phyloP scores from a whole-genome alignment of 2,888 invertebrate species.

The Nymphalis urticae region DNA sequence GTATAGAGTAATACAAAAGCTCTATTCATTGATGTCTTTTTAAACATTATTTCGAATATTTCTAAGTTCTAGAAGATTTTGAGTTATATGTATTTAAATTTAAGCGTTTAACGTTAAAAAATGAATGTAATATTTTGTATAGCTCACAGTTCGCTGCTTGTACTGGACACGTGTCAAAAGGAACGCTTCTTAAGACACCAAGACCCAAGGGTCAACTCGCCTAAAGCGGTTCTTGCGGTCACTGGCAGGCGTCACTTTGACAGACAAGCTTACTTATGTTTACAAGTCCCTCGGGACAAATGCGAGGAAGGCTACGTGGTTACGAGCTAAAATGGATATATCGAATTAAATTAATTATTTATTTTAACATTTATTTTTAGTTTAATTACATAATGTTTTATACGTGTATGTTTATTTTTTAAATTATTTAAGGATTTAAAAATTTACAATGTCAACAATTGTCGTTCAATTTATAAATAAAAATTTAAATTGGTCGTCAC shows the following conservation, averaged over 20 bases:
- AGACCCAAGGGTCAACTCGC: constrained; percentile 38
- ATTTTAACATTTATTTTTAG: too few species aligned
- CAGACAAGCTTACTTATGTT: constrained; percentile 45
- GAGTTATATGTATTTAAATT: too few species aligned
- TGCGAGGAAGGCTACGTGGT: constrained; percentile 22
- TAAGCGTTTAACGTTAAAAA: neutral
- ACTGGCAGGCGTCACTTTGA: constrained; percentile 55
- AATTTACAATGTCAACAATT: too few species aligned
- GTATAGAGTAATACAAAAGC: too few species aligned
- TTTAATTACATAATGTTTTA: too few species aligned
- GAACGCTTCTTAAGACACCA: constrained; percentile 60
- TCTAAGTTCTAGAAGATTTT: too few species aligned
- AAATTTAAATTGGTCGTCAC: too few species aligned
- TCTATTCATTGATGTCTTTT: too few species aligned
- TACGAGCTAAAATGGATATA: constrained; percentile 14
- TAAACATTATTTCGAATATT: too few species aligned
- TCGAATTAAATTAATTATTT: neutral
- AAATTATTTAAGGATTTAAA: too few species aligned
- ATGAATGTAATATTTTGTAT: neutral
- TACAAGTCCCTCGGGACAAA: constrained; percentile 33
- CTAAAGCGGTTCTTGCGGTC: constrained; percentile 42
- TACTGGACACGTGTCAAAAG: constrained; percentile 51
- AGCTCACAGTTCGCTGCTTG: constrained; percentile 30
- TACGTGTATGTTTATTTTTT: too few species aligned
- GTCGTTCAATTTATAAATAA: too few species aligned